A percentile compares a stretch with the other conserved stretches of the same genome.
Evolutionary conservation across 2,113 vertebrate genomes (phyloP).

Genomic region (Falco punctatus): DNA sequence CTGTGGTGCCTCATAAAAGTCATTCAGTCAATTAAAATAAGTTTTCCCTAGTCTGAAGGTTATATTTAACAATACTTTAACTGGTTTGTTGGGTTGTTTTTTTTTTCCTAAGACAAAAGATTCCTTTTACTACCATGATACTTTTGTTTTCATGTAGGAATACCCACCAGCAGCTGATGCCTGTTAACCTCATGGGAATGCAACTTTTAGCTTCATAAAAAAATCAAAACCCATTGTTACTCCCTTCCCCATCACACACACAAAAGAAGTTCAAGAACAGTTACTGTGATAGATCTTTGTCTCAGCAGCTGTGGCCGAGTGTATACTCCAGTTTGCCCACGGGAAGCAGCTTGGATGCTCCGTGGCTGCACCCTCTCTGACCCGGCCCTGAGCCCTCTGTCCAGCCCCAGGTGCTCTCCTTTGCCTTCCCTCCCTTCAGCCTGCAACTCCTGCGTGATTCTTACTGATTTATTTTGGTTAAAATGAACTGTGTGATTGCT

Average conservation of each 20-base stretch:
- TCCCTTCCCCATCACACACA: neutral
- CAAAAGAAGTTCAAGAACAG: neutral
- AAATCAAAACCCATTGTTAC: neutral
- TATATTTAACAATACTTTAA: neutral
- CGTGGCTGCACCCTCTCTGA: too few relatives aligned
- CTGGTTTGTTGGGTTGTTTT: neutral
- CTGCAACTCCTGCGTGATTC: neutral
- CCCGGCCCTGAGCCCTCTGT: neutral
- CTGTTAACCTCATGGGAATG: fast-evolving
- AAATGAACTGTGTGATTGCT: neutral
- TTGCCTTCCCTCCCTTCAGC: neutral
- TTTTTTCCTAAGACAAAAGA: neutral
- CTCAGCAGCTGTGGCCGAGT: neutral
- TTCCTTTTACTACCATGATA: neutral
- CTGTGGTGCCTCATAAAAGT: neutral
- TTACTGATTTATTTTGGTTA: neutral
- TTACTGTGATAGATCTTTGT: neutral
- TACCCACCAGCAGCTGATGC: neutral
- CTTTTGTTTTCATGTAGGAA: neutral
- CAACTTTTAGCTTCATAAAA: neutral
- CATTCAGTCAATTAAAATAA: neutral
- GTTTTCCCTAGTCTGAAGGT: neutral
- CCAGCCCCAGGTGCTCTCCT: neutral
- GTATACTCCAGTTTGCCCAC: fast-evolving
- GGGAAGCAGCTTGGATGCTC: fast-evolving